phyloP scores from a whole-genome alignment of 2,888 invertebrate species.

The Gastrophysa polygoni region DNA sequence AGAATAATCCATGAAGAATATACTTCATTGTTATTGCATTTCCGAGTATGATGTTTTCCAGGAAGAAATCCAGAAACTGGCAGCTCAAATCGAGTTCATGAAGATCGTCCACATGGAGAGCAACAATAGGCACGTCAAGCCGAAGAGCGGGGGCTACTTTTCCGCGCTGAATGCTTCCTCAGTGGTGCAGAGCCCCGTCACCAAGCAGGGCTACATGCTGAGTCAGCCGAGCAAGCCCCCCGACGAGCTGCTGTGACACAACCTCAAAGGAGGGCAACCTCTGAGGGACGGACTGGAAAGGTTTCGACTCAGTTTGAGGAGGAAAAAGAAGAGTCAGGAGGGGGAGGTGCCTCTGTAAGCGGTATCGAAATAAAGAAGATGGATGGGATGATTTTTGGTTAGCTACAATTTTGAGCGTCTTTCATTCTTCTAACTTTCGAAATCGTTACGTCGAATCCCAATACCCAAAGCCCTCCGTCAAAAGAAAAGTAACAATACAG shows the following conservation, averaged over 20 bases:
- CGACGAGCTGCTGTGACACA: slow-evolving; percentile 52
- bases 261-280: slow-evolving; percentile 26
- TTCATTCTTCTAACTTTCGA: too few species aligned
- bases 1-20: too few species aligned
- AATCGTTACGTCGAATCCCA: too few species aligned
- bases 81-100: slow-evolving; percentile 92
- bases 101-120: slow-evolving; percentile 93
- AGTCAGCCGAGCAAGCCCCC: slow-evolving; percentile 44
- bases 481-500: too few species aligned
- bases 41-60: slow-evolving; percentile 51
- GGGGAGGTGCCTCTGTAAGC: slow-evolving; percentile 19
- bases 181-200: slow-evolving; percentile 52
- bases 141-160: slow-evolving; percentile 83
- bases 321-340: slow-evolving; percentile 31
- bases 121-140: slow-evolving; percentile 87
- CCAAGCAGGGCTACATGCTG: slow-evolving; percentile 52
- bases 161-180: slow-evolving; percentile 63
- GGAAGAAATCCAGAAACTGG: slow-evolving; percentile 91
- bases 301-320: slow-evolving; percentile 44
- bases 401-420: too few species aligned
- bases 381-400: too few species aligned
- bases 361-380: too few species aligned
- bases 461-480: too few species aligned
- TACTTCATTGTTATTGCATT: not conserved
- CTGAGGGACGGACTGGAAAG: slow-evolving; percentile 35